These are phyloP conservation scores for Macropodus opercularis DNA, from an alignment of 2,797 vertebrate genomes.

Conservation along the genomic window DNA sequence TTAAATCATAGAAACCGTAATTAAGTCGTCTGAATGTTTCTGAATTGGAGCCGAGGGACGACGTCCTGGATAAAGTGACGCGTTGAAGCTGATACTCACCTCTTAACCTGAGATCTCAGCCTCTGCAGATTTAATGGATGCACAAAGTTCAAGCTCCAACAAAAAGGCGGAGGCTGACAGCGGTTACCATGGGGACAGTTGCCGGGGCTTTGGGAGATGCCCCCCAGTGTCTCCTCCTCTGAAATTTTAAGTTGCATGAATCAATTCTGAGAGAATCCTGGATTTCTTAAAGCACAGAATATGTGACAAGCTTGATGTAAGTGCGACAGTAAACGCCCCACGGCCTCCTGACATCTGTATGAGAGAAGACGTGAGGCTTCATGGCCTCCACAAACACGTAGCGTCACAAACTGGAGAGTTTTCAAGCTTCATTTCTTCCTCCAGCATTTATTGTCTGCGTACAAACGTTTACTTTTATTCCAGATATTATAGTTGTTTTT, in stretches of 20 bases:
- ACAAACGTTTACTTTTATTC: neutral
- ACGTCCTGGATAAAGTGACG: too few relatives aligned
- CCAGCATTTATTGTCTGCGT: neutral
- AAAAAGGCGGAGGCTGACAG: slow-evolving; percentile 11
- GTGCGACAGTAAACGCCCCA: too few relatives aligned
- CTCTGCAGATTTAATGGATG: too few relatives aligned
- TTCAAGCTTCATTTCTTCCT: neutral
- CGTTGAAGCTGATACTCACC: too few relatives aligned
- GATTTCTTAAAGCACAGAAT: neutral
- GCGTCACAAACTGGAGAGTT: neutral
- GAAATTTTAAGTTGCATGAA: slow-evolving; percentile 22
- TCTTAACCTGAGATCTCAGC: too few relatives aligned
- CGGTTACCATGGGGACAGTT: slow-evolving; percentile 44
- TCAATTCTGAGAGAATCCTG: neutral
- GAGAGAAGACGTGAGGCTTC: too few relatives aligned
- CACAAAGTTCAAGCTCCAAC: neutral
- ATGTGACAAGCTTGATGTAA: neutral
- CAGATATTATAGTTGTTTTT: neutral
- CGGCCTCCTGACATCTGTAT: too few relatives aligned
- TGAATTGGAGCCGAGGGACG: too few relatives aligned
- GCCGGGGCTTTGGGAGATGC: slow-evolving; percentile 43
- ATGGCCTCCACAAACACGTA: too few relatives aligned
- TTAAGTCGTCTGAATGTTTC: too few relatives aligned
- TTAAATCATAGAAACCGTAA: too few relatives aligned
- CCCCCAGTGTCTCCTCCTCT: slow-evolving; percentile 45